These are phyloP conservation scores for Gryllus bimaculatus DNA, from an alignment of 1,140 invertebrate genomes.

Conservation along the genomic window DNA sequence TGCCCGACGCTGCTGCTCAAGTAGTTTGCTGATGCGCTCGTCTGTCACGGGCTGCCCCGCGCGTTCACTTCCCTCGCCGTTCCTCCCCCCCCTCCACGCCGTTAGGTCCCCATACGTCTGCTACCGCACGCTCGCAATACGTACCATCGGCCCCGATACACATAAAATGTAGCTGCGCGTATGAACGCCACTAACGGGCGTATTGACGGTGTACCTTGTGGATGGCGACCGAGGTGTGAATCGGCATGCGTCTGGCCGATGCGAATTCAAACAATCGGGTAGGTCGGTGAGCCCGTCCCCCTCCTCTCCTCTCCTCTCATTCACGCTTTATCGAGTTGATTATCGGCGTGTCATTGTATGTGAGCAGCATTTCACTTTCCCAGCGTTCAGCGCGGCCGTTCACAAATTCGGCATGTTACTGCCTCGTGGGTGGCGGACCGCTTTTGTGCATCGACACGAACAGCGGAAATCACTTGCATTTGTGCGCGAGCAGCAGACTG, in stretches of 20 bases:
- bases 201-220: too few species aligned
- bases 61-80: too few species aligned
- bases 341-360: neutral
- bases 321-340: slow-evolving; percentile 1
- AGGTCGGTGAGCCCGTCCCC: neutral
- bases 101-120: too few species aligned
- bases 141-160: too few species aligned
- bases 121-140: too few species aligned
- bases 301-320: neutral
- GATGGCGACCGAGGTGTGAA: too few species aligned
- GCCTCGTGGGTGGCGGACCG: neutral
- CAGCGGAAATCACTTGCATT: neutral
- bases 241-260: too few species aligned
- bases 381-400: neutral
- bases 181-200: too few species aligned
- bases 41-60: too few species aligned
- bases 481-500: too few species aligned
- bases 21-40: neutral
- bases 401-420: neutral
- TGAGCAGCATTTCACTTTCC: neutral
- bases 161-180: too few species aligned
- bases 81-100: too few species aligned
- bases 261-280: neutral
- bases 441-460: neutral
- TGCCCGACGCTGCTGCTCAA: neutral